Conservation (phyloP, 2,113 vertebrate species). For the Cygnus atratus region DNA sequence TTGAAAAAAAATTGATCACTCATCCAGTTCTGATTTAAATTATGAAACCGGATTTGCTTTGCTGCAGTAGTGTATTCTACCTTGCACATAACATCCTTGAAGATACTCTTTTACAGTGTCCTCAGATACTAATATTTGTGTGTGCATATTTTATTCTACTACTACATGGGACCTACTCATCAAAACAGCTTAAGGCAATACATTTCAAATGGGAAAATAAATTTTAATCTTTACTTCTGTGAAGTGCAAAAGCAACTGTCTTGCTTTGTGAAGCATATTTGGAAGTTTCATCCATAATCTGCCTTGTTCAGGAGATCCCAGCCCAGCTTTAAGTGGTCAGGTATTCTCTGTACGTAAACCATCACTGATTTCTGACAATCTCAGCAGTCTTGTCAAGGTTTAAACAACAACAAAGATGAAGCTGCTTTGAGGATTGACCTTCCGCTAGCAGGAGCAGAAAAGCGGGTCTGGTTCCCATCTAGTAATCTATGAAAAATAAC, state of each 20-base stretch:
- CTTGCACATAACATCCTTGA: not conserved
- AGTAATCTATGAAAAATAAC: not conserved
- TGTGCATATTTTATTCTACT: not conserved
- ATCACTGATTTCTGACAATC: conserved; percentile 13
- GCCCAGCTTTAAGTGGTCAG: not conserved
- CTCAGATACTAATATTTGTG: not conserved
- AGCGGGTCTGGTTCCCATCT: conserved; percentile 8
- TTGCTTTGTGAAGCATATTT: not conserved
- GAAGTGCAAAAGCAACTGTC: not conserved
- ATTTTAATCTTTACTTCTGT: not conserved
- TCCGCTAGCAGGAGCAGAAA: not conserved
- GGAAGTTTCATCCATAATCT: not conserved
- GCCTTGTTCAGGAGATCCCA: not conserved
- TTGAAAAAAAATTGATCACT: conserved; percentile 58
- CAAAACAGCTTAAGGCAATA: not conserved
- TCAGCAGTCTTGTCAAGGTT: conserved; percentile 7
- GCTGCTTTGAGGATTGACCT: conserved; percentile 38
- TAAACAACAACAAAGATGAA: conserved; percentile 30
- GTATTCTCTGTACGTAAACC: not conserved
- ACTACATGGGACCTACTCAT: not conserved
- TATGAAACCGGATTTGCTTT: conserved; percentile 14
- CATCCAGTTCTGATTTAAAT: conserved; percentile 52
- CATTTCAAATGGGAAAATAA: not conserved
- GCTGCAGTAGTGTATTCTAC: not conserved
- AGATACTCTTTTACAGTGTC: not conserved